Evolutionary conservation across 1,140 invertebrate species (phyloP).

Genomic region (Polypedilum pembai): DNA sequence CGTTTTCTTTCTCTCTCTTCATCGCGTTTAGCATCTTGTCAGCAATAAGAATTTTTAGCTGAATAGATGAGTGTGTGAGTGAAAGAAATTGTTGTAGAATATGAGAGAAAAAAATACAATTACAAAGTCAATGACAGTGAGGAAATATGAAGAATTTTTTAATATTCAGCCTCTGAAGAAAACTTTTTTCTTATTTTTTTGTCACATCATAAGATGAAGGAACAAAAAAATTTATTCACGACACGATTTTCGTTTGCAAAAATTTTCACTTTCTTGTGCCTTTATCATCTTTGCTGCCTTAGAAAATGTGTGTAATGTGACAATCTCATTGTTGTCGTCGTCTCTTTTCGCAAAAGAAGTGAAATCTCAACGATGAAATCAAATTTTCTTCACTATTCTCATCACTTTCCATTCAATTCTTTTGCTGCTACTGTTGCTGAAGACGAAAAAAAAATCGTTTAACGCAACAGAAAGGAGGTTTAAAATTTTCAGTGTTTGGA

Average conservation of each 20-base stretch:
- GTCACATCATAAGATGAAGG: no score
- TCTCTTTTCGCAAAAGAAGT: no score
- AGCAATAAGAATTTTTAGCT: background rate
- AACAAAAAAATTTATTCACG: slow-evolving; percentile 8
- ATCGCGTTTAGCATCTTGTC: slow-evolving; percentile 7
- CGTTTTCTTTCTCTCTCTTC: background rate
- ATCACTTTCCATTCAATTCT: no score
- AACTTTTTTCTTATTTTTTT: background rate
- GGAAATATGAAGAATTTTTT: slow-evolving; percentile 14
- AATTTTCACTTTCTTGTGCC: slow-evolving; percentile 5
- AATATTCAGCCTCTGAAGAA: background rate
- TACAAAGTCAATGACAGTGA: slow-evolving; percentile 11
- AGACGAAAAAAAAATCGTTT: slow-evolving; percentile 6
- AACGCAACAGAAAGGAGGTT: background rate
- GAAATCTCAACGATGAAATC: slow-evolving; percentile 17
- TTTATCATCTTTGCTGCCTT: background rate
- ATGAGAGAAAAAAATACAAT: background rate
- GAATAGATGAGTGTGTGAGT: background rate
- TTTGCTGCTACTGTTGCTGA: background rate
- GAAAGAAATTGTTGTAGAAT: slow-evolving; percentile 1
- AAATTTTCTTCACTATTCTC: background rate
- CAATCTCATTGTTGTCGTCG: slow-evolving; percentile 4
- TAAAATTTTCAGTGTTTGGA: no score
- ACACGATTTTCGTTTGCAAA: slow-evolving; percentile 14
- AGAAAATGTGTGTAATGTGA: slow-evolving; percentile 12